These are phyloP conservation scores for Brachynemurus nebulosus DNA, from an alignment of 2,888 invertebrate species.

Conservation along the genomic window DNA sequence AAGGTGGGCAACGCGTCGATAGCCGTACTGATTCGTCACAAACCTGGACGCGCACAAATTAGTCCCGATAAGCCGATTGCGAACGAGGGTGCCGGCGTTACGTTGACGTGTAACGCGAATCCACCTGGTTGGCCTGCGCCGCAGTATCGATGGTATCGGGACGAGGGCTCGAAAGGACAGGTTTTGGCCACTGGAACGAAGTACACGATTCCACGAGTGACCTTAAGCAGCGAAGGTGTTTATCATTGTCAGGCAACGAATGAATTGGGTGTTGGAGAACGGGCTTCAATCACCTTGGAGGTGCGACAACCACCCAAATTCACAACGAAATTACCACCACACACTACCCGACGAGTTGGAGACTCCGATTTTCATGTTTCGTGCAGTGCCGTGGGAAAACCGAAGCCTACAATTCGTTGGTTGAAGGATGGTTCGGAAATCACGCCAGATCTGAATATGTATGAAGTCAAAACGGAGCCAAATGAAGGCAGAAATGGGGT, in stretches of 20 bases:
- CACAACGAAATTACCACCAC: slow-evolving; percentile 66
- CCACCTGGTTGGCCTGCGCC: slow-evolving; percentile 91
- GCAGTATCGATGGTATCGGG: slow-evolving; percentile 79
- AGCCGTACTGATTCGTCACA: slow-evolving; percentile 70
- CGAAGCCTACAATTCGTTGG: slow-evolving; percentile 73
- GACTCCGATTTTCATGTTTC: slow-evolving; percentile 66
- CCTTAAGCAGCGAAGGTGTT: slow-evolving; percentile 72
- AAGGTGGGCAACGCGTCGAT: slow-evolving; percentile 69
- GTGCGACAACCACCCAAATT: slow-evolving; percentile 83
- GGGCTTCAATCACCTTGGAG: slow-evolving; percentile 69
- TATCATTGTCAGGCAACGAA: slow-evolving; percentile 86
- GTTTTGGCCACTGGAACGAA: slow-evolving; percentile 66
- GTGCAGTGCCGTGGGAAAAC: slow-evolving; percentile 81
- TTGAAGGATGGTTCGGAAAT: slow-evolving; percentile 72
- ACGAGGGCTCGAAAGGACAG: slow-evolving; percentile 49
- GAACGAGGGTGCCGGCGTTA: slow-evolving; percentile 69
- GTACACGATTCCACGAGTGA: slow-evolving; percentile 74
- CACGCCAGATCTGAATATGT: slow-evolving; percentile 59
- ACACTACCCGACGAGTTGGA: slow-evolving; percentile 65
- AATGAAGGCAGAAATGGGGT: slow-evolving; percentile 66
- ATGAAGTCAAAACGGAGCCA: slow-evolving; percentile 66
- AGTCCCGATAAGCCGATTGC: slow-evolving; percentile 74
- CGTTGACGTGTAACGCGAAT: slow-evolving; percentile 70
- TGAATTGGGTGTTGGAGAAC: slow-evolving; percentile 74
- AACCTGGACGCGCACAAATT: slow-evolving; percentile 70